Evolutionary conservation across 2,888 invertebrate species (phyloP), one percentile per base, ranked within the genome.

Genomic region (Metacarcinus magister): DNA sequence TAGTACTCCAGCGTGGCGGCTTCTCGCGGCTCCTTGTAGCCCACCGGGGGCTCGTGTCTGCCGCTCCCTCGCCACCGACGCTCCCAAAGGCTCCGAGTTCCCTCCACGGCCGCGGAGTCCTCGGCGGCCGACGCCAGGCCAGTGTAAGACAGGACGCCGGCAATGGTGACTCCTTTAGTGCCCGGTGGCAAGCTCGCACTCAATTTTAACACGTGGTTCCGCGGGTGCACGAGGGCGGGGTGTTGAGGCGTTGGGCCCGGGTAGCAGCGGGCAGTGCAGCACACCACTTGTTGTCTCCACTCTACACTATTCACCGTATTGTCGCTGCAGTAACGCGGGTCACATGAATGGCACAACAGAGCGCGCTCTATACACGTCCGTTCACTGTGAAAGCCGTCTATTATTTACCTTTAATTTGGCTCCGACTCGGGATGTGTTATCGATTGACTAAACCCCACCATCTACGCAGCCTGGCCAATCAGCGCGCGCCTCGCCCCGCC

Each of bases 331-430:
- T 94, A 94, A 92, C 94, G 46, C 95, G 87, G 95, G 94, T 93
- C 96, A 97, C 97, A 96, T 96, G 96, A 97, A 97, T 97, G 96
- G 96, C 96, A 96, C 96, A 95, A 96, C 96, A 97, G 97, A 97
- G 97, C 96, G 75, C 92, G 95, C 96, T 96, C 97, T 97, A 97
- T 97, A 96, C 97, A 97, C 97, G 97, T 97, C 97, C 96, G 96
- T 95, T 96, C 97, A 97, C 97, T 97, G 97, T 97, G 97, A 97
- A 97, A 97, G 97, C 96, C 97, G 96, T 97, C 97, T 97, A 97
- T 97, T 97, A 97, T 97, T 97, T 97, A 97, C 97, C 97, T 97
- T 97, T 97, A 97, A 97, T 97, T 97, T 97, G 96, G 96, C 95
- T 95, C 96, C 96, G 95, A 96, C 96, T 96, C 93, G 97, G 96